Evolutionary conservation across 1,140 invertebrate species (phyloP).

Genomic region (Aphelinus atriplicis): DNA sequence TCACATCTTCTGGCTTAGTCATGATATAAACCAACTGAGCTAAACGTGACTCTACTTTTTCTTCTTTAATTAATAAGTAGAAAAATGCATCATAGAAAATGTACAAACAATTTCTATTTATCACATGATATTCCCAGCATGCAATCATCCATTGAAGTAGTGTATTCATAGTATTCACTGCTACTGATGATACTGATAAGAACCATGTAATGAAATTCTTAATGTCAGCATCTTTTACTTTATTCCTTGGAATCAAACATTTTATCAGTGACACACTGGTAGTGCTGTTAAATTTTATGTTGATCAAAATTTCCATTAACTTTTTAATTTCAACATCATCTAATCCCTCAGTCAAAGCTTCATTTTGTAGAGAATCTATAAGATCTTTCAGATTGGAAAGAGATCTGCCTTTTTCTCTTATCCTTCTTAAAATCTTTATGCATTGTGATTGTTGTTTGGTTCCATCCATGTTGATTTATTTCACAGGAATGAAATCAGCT

Average conservation of each 20-base stretch:
- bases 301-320: conserved; percentile 43
- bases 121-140: conserved; percentile 56
- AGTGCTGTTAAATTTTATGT: conserved; percentile 43
- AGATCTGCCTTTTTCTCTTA: conserved; percentile 40
- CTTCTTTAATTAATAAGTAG: conserved; percentile 48
- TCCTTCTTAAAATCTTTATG: conserved; percentile 19
- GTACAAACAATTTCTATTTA: conserved; percentile 52
- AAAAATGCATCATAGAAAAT: conserved; percentile 59
- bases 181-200: conserved; percentile 43
- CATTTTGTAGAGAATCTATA: conserved; percentile 41
- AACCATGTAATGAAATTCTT: conserved; percentile 52
- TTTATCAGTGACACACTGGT: conserved; percentile 49
- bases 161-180: conserved; percentile 43
- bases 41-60: conserved; percentile 49
- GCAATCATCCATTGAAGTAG: conserved; percentile 58
- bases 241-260: conserved; percentile 54
- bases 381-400: conserved; percentile 29
- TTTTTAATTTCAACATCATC: conserved; percentile 43
- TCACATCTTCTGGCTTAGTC: conserved; percentile 62
- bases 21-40: conserved; percentile 57
- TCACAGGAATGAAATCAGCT: background rate
- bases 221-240: conserved; percentile 41
- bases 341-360: conserved; percentile 46
- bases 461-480: conserved; percentile 20
- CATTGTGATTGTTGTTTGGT: background rate